Conservation (phyloP, 2,113 vertebrate species). For the mouse (Mus musculus) region DNA sequence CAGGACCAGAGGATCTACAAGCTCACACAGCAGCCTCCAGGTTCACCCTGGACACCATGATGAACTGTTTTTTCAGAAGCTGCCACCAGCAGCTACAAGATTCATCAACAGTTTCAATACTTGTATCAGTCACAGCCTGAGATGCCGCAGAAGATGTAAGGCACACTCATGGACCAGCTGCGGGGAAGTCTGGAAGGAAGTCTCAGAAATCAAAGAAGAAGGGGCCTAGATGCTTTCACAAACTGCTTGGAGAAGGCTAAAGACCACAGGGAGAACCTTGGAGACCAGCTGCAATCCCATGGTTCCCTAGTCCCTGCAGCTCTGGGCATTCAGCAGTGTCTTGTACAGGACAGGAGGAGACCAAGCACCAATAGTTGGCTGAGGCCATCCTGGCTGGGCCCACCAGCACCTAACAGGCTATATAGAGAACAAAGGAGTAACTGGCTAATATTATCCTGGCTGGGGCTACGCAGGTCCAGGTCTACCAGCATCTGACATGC, state of each 20-base stretch:
- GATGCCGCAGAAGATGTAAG: background rate
- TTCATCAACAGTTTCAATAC: background rate
- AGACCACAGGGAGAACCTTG: conserved; percentile 54
- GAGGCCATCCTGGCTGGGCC: conserved; percentile 64
- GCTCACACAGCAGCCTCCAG: conserved; percentile 1
- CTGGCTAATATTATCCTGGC: conserved; percentile 67
- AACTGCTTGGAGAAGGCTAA: background rate
- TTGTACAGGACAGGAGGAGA: conserved; percentile 67
- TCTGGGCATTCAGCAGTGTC: conserved; percentile 43
- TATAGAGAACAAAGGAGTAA: background rate
- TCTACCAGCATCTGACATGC: conserved; percentile 70
- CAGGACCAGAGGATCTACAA: background rate
- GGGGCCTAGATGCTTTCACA: background rate
- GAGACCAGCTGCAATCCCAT: conserved; percentile 85
- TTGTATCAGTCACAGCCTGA: background rate
- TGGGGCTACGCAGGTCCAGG: conserved; percentile 73
- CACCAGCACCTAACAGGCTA: conserved; percentile 84
- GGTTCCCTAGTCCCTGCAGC: conserved; percentile 79
- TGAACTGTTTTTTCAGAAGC: conserved; percentile 83
- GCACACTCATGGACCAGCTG: background rate
- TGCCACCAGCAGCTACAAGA: conserved; percentile 82
- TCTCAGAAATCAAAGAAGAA: background rate
- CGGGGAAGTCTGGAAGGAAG: background rate
- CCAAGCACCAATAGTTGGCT: conserved; percentile 69
- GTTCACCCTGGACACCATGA: conserved; percentile 79